A percentile compares a stretch with the other conserved stretches of the same genome.
These are phyloP conservation scores for Diogma glabrata DNA, from an alignment of 2,888 invertebrate species.

Conservation along the genomic window DNA sequence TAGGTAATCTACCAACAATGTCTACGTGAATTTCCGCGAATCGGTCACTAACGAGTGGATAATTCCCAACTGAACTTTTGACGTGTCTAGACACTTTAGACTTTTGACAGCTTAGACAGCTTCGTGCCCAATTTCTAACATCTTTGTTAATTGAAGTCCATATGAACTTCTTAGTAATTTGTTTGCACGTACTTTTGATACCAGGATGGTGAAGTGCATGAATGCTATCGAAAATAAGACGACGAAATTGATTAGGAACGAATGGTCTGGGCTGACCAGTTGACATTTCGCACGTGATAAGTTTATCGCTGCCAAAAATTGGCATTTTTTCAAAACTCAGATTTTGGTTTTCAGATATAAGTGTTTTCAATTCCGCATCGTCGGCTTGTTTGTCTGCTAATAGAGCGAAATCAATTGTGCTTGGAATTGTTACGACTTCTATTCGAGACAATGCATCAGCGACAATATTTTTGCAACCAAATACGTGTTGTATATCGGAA, in stretches of 20 bases:
- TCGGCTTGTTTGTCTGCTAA: too few species aligned
- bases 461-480: slow-evolving; percentile 1
- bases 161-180: too few species aligned
- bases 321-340: background rate
- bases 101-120: too few species aligned
- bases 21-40: background rate
- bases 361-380: too few species aligned
- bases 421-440: background rate
- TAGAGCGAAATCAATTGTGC: too few species aligned
- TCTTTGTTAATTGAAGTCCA: too few species aligned
- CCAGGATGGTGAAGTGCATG: background rate
- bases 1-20: background rate
- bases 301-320: background rate
- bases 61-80: background rate
- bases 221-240: background rate
- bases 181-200: background rate
- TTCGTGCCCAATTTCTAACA: too few species aligned
- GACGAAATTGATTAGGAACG: background rate
- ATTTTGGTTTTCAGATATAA: background rate
- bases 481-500: slow-evolving; percentile 9
- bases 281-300: background rate
- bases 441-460: background rate
- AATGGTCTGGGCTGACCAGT: background rate
- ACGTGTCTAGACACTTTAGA: background rate
- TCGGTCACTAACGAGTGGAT: background rate